A percentile compares a stretch with the other conserved stretches of the same genome.
These are phyloP conservation scores for Rhamnusium bicolor DNA, from an alignment of 2,888 invertebrate genomes.

Conservation along the genomic window DNA sequence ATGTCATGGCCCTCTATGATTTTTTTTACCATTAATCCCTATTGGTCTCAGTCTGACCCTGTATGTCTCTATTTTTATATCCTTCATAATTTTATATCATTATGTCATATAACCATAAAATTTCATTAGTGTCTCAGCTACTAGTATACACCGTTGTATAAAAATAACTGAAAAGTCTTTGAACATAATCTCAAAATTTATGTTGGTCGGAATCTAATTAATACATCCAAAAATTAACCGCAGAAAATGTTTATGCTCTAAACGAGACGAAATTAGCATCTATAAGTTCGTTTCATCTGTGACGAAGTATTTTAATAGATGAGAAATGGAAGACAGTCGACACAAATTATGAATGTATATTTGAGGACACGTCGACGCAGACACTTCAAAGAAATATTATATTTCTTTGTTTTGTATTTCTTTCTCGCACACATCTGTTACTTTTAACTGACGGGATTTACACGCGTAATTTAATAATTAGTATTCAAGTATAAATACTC, in stretches of 20 bases:
- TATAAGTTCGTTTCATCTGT: constrained; percentile 39
- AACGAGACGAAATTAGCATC: constrained; percentile 28
- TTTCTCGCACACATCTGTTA: constrained; percentile 24
- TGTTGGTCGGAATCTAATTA: constrained; percentile 16
- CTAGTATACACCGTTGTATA: neutral
- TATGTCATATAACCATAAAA: constrained; percentile 1
- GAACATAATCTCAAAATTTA: neutral
- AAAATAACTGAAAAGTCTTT: neutral
- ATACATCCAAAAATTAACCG: constrained; percentile 10
- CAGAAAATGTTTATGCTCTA: constrained; percentile 11
- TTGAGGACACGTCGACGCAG: constrained; percentile 24
- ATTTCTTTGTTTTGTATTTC: constrained; percentile 33
- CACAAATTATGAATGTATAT: constrained; percentile 37
- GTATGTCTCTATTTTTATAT: too few relatives aligned
- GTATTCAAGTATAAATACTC: constrained; percentile 11
- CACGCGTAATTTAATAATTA: constrained; percentile 30
- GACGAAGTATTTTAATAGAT: constrained; percentile 38
- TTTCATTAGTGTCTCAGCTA: constrained; percentile 1
- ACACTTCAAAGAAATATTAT: constrained; percentile 39
- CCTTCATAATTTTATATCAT: neutral
- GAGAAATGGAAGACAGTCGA: constrained; percentile 13
- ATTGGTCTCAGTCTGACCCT: too few relatives aligned
- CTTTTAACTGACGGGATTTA: constrained; percentile 25
- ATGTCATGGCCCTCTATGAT: too few relatives aligned
- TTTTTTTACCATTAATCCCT: too few relatives aligned